phyloP scores from a whole-genome alignment of 2,888 invertebrate genomes.

The Cybosia mesomella region DNA sequence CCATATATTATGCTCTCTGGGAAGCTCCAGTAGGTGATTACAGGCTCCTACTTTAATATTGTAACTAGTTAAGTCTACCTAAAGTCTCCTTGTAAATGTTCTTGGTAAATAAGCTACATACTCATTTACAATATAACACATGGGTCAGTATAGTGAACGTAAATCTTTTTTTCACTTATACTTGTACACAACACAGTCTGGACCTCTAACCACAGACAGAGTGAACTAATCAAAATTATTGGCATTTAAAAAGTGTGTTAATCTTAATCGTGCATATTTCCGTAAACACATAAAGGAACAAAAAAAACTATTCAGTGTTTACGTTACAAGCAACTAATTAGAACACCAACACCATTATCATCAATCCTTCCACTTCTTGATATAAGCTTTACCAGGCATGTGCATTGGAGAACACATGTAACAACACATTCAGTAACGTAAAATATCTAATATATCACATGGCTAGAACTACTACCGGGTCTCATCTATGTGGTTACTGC shows the following conservation, averaged over 20 bases:
- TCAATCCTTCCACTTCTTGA: background rate
- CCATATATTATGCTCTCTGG: background rate
- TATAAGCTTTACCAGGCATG: background rate
- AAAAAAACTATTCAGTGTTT: no score
- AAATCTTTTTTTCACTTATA: background rate
- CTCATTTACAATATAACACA: background rate
- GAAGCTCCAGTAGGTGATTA: background rate
- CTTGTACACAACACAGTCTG: no score
- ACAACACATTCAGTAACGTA: slow-evolving; percentile 3
- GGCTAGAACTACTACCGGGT: slow-evolving; percentile 20
- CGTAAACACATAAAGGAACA: no score
- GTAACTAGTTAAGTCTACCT: background rate
- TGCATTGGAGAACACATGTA: background rate
- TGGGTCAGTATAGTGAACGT: background rate
- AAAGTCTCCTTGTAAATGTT: background rate
- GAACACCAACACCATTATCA: background rate
- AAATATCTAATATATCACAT: slow-evolving; percentile 14
- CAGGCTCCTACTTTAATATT: background rate
- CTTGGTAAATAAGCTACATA: background rate
- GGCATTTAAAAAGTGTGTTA: no score
- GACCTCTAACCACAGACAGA: no score
- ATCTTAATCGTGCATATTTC: no score
- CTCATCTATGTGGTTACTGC: slow-evolving; percentile 55
- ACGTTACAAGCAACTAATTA: background rate
- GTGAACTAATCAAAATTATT: no score